Base-by-base conservation (phyloP, 1,140 invertebrate species). In the Pararge aegeria region DNA sequence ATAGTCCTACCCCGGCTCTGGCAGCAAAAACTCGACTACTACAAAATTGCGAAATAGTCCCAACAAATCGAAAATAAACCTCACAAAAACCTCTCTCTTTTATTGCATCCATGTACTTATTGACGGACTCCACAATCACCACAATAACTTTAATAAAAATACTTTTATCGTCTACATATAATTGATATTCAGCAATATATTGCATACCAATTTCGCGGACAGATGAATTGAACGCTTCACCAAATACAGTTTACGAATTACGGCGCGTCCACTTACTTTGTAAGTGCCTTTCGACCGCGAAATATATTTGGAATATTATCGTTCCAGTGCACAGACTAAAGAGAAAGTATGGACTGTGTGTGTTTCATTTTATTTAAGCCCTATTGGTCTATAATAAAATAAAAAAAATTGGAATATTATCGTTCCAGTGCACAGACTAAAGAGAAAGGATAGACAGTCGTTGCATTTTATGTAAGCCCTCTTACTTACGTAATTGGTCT, bases 361-460 rank as follows among this genome's bases (percentile, higher is more conserved):
- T n/a, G n/a, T n/a, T n/a, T n/a, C n/a, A n/a, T n/a, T n/a, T n/a
- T n/a, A n/a, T n/a, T n/a, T n/a, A n/a, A n/a, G n/a, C n/a, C n/a
- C n/a, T n/a, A n/a, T n/a, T n/a, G n/a, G n/a, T n/a, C n/a, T n/a
- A n/a, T n/a, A n/a, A n/a, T n/a, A n/a, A n/a, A n/a, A n/a, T n/a
- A 66, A 70, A 66, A 66, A 56, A 30, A 64, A 65, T 64, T 66
- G 63, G 56, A 53, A 58, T 64, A 51, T 64, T 57, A 52, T 65
- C 55, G 61, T 40, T 51, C 40, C 29, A 37, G 20, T 48, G 29
- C 29, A 30, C 29, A 30, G 29, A 30, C 29, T 30, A 30, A 30
- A 24, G 2, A 24, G 7, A 24, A 24, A 24, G 24, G 2, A 24
- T 2, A 24, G n/a, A n/a, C n/a, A n/a, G n/a, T n/a, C n/a, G n/a